Percentiles rank a stretch among this genome's conserved stretches.
Conservation (phyloP, 2,113 vertebrate species). For the Parus major region DNA sequence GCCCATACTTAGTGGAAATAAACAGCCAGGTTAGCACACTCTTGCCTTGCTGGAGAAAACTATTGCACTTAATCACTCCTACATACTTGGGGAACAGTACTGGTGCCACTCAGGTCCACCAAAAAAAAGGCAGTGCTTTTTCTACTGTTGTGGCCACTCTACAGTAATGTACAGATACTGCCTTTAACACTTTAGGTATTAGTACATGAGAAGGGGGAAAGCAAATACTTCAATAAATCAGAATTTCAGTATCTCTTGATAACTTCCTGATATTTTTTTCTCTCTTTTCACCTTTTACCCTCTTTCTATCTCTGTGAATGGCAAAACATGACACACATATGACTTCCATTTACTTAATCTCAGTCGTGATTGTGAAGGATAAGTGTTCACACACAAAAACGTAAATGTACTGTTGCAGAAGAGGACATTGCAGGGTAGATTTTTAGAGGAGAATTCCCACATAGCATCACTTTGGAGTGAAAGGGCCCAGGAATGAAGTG, state of each 20-base stretch:
- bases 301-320: background rate
- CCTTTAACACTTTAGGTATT: background rate
- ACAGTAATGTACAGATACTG: background rate
- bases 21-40: background rate
- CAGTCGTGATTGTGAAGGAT: background rate
- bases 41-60: background rate
- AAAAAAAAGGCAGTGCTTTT: background rate
- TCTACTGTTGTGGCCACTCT: background rate
- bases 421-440: background rate
- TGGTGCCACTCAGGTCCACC: background rate
- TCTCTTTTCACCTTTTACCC: background rate
- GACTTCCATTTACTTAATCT: background rate
- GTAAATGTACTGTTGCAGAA: background rate
- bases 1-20: background rate
- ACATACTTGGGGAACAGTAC: background rate
- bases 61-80: background rate
- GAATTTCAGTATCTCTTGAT: background rate
- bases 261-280: background rate
- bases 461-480: background rate
- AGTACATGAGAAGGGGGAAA: background rate
- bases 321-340: background rate
- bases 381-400: background rate
- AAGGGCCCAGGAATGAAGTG: background rate
- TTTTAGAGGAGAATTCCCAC: background rate
- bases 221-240: background rate